These are phyloP conservation scores for Nymphalis polychloros DNA, from an alignment of 2,888 invertebrate genomes.

Conservation along the genomic window DNA sequence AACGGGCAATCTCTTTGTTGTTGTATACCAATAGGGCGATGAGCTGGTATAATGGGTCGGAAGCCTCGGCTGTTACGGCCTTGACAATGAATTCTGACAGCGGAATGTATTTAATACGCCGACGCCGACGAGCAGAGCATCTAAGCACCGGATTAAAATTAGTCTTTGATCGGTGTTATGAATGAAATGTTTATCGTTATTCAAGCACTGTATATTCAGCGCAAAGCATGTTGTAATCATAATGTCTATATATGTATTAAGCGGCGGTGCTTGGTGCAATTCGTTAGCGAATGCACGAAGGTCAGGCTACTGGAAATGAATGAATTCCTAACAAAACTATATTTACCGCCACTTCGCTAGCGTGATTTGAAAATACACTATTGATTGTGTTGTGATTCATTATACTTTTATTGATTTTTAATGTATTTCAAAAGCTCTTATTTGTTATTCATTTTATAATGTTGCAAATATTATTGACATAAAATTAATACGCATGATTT, in stretches of 20 bases:
- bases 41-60: too few relatives aligned
- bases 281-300: constrained; percentile 20
- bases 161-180: too few relatives aligned
- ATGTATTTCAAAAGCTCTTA: neutral
- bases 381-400: neutral
- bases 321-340: constrained; percentile 30
- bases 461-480: neutral
- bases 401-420: neutral
- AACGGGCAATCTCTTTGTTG: too few relatives aligned
- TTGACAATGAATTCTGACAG: too few relatives aligned
- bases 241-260: neutral
- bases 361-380: neutral
- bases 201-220: too few relatives aligned
- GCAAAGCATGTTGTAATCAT: neutral
- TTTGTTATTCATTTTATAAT: neutral
- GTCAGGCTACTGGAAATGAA: constrained; percentile 24
- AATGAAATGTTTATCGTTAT: too few relatives aligned
- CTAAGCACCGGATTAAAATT: too few relatives aligned
- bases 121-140: too few relatives aligned
- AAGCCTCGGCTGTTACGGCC: too few relatives aligned
- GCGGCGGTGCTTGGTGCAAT: neutral
- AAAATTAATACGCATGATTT: neutral
- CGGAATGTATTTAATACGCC: too few relatives aligned
- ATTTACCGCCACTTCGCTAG: constrained; percentile 16
- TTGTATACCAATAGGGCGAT: too few relatives aligned